Base-by-base conservation (phyloP, 2,888 invertebrate species). In the Synanthedon tipuliformis region DNA sequence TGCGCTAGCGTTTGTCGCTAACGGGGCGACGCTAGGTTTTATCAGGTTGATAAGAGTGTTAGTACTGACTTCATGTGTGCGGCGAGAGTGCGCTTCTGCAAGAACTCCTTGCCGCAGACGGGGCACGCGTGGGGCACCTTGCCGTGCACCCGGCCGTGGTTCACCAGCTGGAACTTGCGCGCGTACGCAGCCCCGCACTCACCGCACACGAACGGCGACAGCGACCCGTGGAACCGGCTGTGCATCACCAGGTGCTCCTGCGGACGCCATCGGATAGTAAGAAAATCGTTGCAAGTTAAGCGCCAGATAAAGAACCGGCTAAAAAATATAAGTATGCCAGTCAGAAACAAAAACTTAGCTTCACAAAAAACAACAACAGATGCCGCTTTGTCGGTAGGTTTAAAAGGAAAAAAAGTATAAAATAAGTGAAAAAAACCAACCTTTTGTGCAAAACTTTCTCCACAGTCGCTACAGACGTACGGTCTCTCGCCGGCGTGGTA, bases 191-290 rank as follows among this genome's bases (percentile, higher is more conserved):
- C 92, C 18, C 94, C 94, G 71, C 98, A 98, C 71, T 95, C 95
- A 53, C 93, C 91, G 79, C 98, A 98, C 62, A 94, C 94, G 84
- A 97, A 98, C 11, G 98, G 98, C 68, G 96, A 95, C 68, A 97
- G 92, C 7, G 98, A 98, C n/a, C 96, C 97, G 81, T 97, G 97
- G 82, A 96, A 96, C 58, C 96, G 88, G 56, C 94, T 91, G 85
- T 96, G 96, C 88, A 95, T 96, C 64, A 95, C 94, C 61, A 90
- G 71, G 64, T 96, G 90, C 73, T 86, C 87, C 87, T 87, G 70
- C 0, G n/a, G 8, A 45, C 8, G 13, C 2, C 45, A 45, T n/a
- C 7, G 1, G 45, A 1, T 13, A 15, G 1, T 34, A 34, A 34
- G 34, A 34, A 7, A 34, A 34, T 10, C 10, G 34, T 34, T 34